Base-by-base conservation (phyloP, 2,888 invertebrate species). In the Trissonchulus sp. region DNA sequence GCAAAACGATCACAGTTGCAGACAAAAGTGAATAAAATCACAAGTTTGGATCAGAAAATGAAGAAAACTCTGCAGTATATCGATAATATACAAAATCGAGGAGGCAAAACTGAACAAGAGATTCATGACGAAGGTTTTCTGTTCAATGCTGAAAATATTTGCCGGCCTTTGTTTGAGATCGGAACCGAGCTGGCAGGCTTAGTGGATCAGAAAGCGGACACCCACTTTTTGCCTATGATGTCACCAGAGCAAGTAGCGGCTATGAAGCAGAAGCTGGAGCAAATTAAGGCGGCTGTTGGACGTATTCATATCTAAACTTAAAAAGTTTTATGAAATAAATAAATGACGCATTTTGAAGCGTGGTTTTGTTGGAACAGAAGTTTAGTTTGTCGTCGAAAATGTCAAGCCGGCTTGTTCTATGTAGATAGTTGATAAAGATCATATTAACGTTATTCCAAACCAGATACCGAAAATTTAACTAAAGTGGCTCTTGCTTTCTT, bases 201-300 rank as follows among this genome's bases (percentile, higher is more conserved):
- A 23, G 23, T 48, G 8, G 48, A 23, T 48, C 48, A 23, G 23
- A 48, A 8, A 23, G 48, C 8, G 8, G 23, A 48, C 8, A 8
- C 8, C 8, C 8, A 48, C 23, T 48, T 48, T 23, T 23, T 48
- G 48, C 48, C 48, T 15, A 23, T 23, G 8, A 15, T 48, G 48
- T 23, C 48, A 8, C 48, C 8, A 23, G 48, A 8, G 8, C 48
- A 48, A 23, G 23, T 48, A 8, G 23, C 48, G 23, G 48, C 48
- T 48, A 48, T 48, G 23, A 48, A 48, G 48, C 48, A 48, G 48
- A 48, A 48, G 48, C 48, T 48, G 48, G 48, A 48, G n/a, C n/a
- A n/a, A n/a, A n/a, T n/a, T n/a, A n/a, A n/a, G n/a, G n/a, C n/a
- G n/a, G n/a, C n/a, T n/a, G n/a, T n/a, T n/a, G n/a, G n/a, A n/a